phyloP scores from a whole-genome alignment of 2,888 invertebrate species.

The Microchrysa polita region DNA sequence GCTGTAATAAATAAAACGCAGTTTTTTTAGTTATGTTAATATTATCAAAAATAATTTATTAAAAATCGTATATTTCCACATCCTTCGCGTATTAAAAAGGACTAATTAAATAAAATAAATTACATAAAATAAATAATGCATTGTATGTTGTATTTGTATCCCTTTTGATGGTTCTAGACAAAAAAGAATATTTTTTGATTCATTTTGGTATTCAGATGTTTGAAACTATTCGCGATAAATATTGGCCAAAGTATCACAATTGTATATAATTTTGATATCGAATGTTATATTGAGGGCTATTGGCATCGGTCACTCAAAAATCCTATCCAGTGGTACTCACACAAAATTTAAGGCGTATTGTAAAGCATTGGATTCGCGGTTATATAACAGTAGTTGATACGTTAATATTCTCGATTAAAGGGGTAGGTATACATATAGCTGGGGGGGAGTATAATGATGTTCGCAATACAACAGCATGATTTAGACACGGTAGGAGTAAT shows the following conservation, averaged over 20 bases:
- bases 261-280: slow-evolving; percentile 4
- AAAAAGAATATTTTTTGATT: background rate
- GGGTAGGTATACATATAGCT: background rate
- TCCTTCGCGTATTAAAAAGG: slow-evolving; percentile 17
- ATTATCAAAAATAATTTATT: slow-evolving; percentile 43
- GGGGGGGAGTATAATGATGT: background rate
- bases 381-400: too few species aligned
- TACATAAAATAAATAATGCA: too few species aligned
- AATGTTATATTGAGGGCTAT: background rate
- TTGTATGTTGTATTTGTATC: background rate
- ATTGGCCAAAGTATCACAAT: slow-evolving; percentile 15
- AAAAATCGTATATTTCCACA: slow-evolving; percentile 14
- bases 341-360: slow-evolving; percentile 1
- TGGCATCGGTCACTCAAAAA: background rate
- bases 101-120: slow-evolving; percentile 16
- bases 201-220: background rate
- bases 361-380: too few species aligned
- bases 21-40: slow-evolving; percentile 6
- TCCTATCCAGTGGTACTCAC: slow-evolving; percentile 12
- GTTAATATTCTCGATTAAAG: background rate
- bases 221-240: background rate
- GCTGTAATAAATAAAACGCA: slow-evolving; percentile 21
- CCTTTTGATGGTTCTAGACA: background rate
- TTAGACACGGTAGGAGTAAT: slow-evolving; percentile 89
- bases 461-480: slow-evolving; percentile 38